Evolutionary conservation across 2,113 vertebrate genomes (phyloP).

Genomic region (Formicarius rufipectus): DNA sequence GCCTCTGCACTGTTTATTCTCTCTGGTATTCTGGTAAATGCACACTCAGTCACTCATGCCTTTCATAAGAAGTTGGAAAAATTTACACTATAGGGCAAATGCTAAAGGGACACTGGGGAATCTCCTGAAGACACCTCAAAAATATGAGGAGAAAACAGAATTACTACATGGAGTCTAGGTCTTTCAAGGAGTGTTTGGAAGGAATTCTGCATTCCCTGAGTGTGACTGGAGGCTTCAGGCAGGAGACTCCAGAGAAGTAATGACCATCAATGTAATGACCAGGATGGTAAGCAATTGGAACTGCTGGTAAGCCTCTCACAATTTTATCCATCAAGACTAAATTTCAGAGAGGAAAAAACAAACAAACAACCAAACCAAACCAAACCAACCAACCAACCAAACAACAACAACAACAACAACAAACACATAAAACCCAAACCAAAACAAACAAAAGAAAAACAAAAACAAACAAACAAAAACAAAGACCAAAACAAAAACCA

Average conservation of each 20-base stretch:
- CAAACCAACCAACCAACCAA: too few species aligned
- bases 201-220: not conserved
- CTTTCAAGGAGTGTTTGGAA: not conserved
- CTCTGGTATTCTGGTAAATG: not conserved
- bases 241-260: not conserved
- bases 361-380: too few species aligned
- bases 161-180: not conserved
- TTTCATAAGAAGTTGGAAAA: not conserved
- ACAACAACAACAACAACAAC: too few species aligned
- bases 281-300: not conserved
- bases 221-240: not conserved
- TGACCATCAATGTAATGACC: not conserved
- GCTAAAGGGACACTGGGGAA: not conserved
- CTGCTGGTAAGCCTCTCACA: not conserved
- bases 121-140: not conserved
- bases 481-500: too few species aligned
- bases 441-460: too few species aligned
- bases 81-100: not conserved
- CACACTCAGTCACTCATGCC: rapidly evolving
- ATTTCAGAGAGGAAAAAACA: not conserved
- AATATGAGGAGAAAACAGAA: not conserved
- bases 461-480: too few species aligned
- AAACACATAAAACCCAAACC: too few species aligned
- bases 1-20: not conserved
- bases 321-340: not conserved